A percentile compares a stretch with the other conserved stretches of the same genome.
Conservation (phyloP, 2,113 vertebrate genomes). For the Deroptyus accipitrinus region DNA sequence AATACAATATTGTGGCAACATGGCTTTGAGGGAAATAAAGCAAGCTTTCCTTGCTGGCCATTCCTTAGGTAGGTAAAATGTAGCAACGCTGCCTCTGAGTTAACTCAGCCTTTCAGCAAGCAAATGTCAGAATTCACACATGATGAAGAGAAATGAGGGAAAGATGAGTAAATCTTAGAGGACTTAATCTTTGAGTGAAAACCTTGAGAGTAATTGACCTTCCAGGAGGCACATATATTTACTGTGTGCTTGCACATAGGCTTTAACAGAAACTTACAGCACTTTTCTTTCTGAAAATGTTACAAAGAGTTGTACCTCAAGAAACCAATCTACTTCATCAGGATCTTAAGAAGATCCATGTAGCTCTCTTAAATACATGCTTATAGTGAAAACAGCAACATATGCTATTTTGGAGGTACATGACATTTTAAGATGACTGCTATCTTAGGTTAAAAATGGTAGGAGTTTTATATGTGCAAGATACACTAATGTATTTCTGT, state of each 20-base stretch:
- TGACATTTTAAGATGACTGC: background rate
- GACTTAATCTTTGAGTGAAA: background rate
- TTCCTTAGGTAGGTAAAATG: background rate
- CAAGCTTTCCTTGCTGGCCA: background rate
- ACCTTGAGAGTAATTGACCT: background rate
- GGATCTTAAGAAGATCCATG: background rate
- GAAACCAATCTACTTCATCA: background rate
- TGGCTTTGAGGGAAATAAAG: background rate
- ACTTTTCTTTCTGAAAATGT: background rate
- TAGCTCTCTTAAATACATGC: background rate
- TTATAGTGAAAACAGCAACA: background rate
- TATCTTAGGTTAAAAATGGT: background rate
- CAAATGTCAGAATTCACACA: background rate
- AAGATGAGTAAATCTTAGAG: background rate
- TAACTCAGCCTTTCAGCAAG: slow-evolving; percentile 4
- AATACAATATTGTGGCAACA: background rate
- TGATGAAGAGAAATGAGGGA: background rate
- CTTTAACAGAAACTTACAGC: slow-evolving; percentile 10
- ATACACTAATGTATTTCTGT: background rate
- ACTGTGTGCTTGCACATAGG: background rate
- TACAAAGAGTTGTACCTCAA: background rate
- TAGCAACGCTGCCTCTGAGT: background rate
- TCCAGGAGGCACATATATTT: background rate
- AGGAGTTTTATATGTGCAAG: background rate
- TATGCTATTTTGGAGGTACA: background rate